Percentiles rank a stretch among this genome's conserved stretches.
Conservation (phyloP, 2,113 vertebrate species). For the Chaetodon auriga region DNA sequence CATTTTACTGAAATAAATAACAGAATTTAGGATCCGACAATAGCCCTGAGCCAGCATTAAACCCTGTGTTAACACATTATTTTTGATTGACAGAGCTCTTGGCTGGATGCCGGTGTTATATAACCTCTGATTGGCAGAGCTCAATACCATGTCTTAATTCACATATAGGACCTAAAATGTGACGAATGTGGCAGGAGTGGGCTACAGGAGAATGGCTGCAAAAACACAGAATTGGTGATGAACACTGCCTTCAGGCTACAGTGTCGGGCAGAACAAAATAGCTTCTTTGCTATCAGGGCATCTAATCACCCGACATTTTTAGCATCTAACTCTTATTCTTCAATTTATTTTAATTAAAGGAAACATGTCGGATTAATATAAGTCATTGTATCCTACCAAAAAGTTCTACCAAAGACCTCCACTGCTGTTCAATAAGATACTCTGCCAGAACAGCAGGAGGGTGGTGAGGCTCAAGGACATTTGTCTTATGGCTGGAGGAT, state of each 20-base stretch:
- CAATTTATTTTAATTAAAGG: slow-evolving; percentile 4
- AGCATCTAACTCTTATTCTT: not conserved
- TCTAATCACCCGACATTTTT: slow-evolving; percentile 5
- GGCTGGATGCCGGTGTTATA: slow-evolving; percentile 43
- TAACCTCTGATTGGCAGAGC: slow-evolving; percentile 60
- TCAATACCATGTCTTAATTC: slow-evolving; percentile 32
- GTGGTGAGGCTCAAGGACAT: slow-evolving; percentile 33
- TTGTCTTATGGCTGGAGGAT: not conserved
- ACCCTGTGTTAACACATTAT: slow-evolving; percentile 35
- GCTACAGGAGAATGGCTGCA: not conserved
- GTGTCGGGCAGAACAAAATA: slow-evolving; percentile 4
- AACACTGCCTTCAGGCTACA: slow-evolving; percentile 8
- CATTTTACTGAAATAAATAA: slow-evolving; percentile 30
- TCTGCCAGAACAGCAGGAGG: not conserved
- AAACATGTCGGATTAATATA: not conserved
- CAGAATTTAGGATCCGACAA: slow-evolving; percentile 17
- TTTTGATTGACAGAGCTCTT: slow-evolving; percentile 60
- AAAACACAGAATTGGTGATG: not conserved
- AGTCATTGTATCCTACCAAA: slow-evolving; percentile 4
- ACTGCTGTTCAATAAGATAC: slow-evolving; percentile 1
- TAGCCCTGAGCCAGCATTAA: slow-evolving; percentile 33
- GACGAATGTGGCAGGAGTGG: not conserved
- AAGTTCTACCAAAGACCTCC: not conserved
- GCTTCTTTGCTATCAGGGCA: not conserved
- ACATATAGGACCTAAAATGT: slow-evolving; percentile 24